These are phyloP conservation scores for Sorex maritimensis DNA, from an alignment of 2,797 vertebrate species.

Conservation along the genomic window DNA sequence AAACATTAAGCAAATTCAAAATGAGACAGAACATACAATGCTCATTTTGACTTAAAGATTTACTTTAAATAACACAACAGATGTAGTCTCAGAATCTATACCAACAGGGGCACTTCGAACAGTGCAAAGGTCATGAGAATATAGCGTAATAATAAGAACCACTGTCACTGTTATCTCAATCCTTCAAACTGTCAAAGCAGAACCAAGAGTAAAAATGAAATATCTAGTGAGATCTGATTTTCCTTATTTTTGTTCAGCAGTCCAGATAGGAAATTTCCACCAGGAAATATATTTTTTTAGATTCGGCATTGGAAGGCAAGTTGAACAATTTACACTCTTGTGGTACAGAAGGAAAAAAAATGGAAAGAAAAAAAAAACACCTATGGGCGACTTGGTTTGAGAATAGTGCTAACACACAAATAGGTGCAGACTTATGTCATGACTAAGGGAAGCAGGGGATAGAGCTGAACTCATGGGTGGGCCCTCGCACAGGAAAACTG, in stretches of 20 bases:
- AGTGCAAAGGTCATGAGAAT: slow-evolving; percentile 63
- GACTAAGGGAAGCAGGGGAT: neutral
- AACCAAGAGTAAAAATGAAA: slow-evolving; percentile 63
- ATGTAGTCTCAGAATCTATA: slow-evolving; percentile 78
- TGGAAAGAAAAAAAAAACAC: neutral
- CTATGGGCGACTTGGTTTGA: slow-evolving; percentile 53
- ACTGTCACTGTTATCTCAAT: slow-evolving; percentile 73
- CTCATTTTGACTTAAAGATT: slow-evolving; percentile 84
- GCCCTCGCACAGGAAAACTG: slow-evolving; percentile 20
- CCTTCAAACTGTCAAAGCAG: slow-evolving; percentile 72
- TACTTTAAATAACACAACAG: slow-evolving; percentile 82
- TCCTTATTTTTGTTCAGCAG: slow-evolving; percentile 28
- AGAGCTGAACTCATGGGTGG: slow-evolving; percentile 8
- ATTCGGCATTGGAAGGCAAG: slow-evolving; percentile 57
- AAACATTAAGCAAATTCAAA: slow-evolving; percentile 82
- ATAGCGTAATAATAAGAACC: slow-evolving; percentile 68
- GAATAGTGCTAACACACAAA: slow-evolving; percentile 42
- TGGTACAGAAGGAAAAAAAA: neutral
- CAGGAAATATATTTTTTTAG: slow-evolving; percentile 62
- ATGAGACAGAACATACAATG: slow-evolving; percentile 34
- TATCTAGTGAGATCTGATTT: slow-evolving; percentile 32
- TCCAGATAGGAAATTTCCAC: slow-evolving; percentile 72
- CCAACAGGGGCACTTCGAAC: slow-evolving; percentile 71
- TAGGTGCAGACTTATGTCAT: slow-evolving; percentile 53
- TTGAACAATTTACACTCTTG: slow-evolving; percentile 29